These are phyloP conservation scores for Labroides dimidiatus DNA, from an alignment of 2,797 vertebrate genomes.

Conservation along the genomic window DNA sequence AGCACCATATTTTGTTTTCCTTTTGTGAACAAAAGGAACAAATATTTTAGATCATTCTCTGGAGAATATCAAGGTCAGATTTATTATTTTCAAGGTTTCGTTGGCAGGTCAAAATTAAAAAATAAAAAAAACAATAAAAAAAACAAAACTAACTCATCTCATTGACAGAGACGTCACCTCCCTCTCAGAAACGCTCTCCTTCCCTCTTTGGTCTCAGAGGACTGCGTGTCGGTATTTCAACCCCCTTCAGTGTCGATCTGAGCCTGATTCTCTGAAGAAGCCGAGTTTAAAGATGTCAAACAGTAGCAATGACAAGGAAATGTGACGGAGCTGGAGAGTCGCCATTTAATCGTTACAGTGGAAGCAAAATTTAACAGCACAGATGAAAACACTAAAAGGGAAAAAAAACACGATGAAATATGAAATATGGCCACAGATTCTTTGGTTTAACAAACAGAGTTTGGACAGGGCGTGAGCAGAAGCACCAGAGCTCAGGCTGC, in stretches of 20 bases:
- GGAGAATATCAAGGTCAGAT: slow-evolving; percentile 64
- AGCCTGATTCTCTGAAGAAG: background rate
- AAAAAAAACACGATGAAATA: slow-evolving; percentile 52
- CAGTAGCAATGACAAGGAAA: slow-evolving; percentile 63
- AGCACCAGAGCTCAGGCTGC: slow-evolving; percentile 63
- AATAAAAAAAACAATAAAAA: slow-evolving; percentile 21
- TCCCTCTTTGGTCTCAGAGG: slow-evolving; percentile 38
- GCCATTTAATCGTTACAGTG: slow-evolving; percentile 81
- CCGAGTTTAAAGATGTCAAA: slow-evolving; percentile 7
- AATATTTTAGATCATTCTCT: slow-evolving; percentile 62
- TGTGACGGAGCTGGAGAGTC: slow-evolving; percentile 77
- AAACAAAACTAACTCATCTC: slow-evolving; percentile 50
- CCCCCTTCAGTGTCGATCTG: background rate
- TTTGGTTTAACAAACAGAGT: slow-evolving; percentile 65
- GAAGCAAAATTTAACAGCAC: slow-evolving; percentile 77
- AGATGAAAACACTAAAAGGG: slow-evolving; percentile 73
- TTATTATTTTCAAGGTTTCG: slow-evolving; percentile 43
- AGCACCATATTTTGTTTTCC: slow-evolving; percentile 79
- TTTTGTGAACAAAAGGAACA: slow-evolving; percentile 71
- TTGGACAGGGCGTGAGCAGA: slow-evolving; percentile 68
- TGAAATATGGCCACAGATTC: slow-evolving; percentile 75
- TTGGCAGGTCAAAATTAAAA: slow-evolving; percentile 34
- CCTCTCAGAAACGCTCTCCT: slow-evolving; percentile 53
- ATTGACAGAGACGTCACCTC: slow-evolving; percentile 21
- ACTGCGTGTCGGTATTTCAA: background rate